Conservation (phyloP, 2,797 vertebrate species). For the Falco novaeseelandiae region DNA sequence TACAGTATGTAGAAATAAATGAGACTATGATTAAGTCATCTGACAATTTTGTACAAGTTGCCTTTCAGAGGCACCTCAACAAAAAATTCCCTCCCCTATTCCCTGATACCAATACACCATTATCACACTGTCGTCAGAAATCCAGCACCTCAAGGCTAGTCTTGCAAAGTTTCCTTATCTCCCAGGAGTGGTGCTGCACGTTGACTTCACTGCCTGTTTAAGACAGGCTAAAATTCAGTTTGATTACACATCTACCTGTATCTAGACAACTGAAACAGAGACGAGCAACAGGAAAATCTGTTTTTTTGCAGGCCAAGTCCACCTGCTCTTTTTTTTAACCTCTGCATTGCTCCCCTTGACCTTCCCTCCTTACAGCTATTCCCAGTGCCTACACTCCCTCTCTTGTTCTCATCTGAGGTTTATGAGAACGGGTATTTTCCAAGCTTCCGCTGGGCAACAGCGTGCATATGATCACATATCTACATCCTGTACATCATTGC, state of each 20-base stretch:
- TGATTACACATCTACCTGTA: not conserved
- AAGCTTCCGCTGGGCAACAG: not conserved
- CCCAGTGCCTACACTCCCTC: not conserved
- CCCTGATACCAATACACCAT: not conserved
- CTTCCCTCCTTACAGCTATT: not conserved
- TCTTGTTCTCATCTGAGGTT: not conserved
- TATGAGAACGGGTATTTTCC: rapidly evolving
- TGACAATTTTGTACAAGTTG: not conserved
- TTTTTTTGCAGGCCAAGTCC: not conserved
- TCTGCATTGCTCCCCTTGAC: no score
- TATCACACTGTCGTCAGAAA: not conserved
- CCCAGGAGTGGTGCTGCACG: not conserved
- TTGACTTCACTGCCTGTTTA: not conserved
- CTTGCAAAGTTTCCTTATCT: not conserved
- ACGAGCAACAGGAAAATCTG: rapidly evolving
- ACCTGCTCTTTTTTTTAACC: not conserved
- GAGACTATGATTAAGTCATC: not conserved
- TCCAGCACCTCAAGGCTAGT: not conserved
- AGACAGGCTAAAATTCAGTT: not conserved
- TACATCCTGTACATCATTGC: not conserved
- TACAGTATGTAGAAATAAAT: not conserved
- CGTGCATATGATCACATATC: not conserved
- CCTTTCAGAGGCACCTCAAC: not conserved
- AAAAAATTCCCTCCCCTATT: not conserved
- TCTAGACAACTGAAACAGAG: not conserved